Evolutionary conservation across 2,797 vertebrate genomes (phyloP), one percentile per base, ranked within the genome.

Genomic region (Varecia variegata): DNA sequence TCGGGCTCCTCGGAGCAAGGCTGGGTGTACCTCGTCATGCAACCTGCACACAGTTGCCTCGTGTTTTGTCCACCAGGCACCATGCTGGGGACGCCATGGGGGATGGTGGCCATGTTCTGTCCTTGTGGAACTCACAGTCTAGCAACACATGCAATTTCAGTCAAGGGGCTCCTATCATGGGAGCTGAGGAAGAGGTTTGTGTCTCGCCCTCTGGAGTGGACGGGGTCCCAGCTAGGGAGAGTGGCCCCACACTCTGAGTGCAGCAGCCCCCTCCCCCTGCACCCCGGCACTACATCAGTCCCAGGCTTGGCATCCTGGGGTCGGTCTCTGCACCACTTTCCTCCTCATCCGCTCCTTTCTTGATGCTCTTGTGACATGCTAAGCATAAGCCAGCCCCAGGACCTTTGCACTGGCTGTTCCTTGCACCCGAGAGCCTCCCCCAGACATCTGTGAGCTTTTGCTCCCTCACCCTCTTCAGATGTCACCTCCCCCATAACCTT

Each of bases 201-300:
- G 25, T 81, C 27, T 94, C 40, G 0, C 0, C 2, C 13, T 70
- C n/a, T 38, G 30, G 52, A 47, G 62, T 0, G 0, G 62, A 40
- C 14, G 27, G 71, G 67, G n/a, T 65, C 45, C 54, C 52, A 43
- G 14, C 45, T 56, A 7, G 43, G 77, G 30, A 74, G 14, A 45
- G 18, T 12, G 70, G 68, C 45, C 45, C 65, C 60, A 23, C n/a
- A 73, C 20, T 23, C 9, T 17, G 50, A 58, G 30, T 1, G 14
- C 27, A 79, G 71, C 25, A 68, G 54, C 23, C 40, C 71, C 65
- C 25, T 6, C 5, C 15, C 7, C 56, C 62, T 17, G n/a, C 32
- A 1, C 30, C 45, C 8, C 1, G 17, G 25, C 11, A 35, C 58
- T 1, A 5, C 9, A 2, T 6, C 40, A 14, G 3, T 13, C 45